These are phyloP conservation scores for Congeria kusceri DNA, from an alignment of 2,888 invertebrate genomes.

Conservation along the genomic window DNA sequence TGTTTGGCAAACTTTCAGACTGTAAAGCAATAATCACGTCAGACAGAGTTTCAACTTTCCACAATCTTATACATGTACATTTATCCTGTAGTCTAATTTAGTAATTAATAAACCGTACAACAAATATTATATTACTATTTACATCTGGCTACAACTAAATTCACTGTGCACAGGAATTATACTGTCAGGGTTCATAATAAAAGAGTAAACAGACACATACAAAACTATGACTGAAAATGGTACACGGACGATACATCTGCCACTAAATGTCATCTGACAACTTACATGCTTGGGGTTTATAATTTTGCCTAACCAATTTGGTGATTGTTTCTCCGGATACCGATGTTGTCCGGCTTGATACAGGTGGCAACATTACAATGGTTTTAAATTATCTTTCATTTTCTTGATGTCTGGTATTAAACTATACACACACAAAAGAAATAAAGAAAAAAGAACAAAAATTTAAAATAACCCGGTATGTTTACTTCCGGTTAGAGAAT, in stretches of 20 bases:
- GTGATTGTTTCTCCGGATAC: slow-evolving; percentile 49
- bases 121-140: not conserved
- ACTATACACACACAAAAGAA: not conserved
- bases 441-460: not conserved
- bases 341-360: slow-evolving; percentile 48
- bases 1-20: no score
- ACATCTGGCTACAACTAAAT: not conserved
- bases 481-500: slow-evolving; percentile 1
- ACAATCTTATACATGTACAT: no score
- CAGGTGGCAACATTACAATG: slow-evolving; percentile 34
- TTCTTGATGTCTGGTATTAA: not conserved
- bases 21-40: no score
- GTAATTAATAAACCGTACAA: not conserved
- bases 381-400: not conserved
- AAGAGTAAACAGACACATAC: no score
- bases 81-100: no score
- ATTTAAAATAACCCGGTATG: not conserved
- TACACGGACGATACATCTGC: no score
- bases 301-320: slow-evolving; percentile 52
- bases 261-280: not conserved
- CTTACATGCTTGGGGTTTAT: slow-evolving; percentile 51
- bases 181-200: not conserved
- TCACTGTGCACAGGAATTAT: not conserved
- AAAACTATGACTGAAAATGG: no score
- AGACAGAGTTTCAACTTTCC: no score